Base-by-base conservation (phyloP, 2,797 vertebrate genomes). In the Esox lucius region DNA sequence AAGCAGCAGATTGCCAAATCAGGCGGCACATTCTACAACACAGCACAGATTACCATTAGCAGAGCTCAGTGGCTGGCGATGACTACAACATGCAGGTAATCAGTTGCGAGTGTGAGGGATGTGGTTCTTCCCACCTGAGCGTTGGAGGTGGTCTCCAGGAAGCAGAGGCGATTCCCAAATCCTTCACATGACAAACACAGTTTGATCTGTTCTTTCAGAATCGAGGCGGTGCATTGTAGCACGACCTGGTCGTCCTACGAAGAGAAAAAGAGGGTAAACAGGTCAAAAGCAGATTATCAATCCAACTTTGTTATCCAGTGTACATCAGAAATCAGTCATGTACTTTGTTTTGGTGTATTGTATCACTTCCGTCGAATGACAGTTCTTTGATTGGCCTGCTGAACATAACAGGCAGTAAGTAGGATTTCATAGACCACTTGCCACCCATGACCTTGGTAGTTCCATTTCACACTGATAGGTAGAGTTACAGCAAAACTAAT, bases 1-100 rank as follows among this genome's bases (percentile, higher is more conserved):
- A 96, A 96, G 91, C 95, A 96, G 86, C 96, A 97, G 89, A 98
- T 95, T 0, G 96, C 96, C 74, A 98, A 91, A 75, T 98, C 96
- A 1, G 96, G 96, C 70, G 96, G 96, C 68, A 95, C 94, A 88
- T 96, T 97, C 96, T 97, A 75, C 71, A 78, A 65, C 64, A 68
- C 12, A 78, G 65, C 64, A 68, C 12, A 35, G 8, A 42, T 2
- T 35, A 24, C 16, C 42, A 59, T 5, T 9, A 39, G 31, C 31
- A 22, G 59, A 31, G 35, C 12, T n/a, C 4, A 1, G 26, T 6
- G 8, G 51, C 17, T 17, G 26, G 48, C 9, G 11, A 4, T 15
- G 8, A 19, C 48, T 70, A 13, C 12, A 8, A 31, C 31, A 70
- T 28, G 49, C n/a, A 61, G 1, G 56, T 12, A 61, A 61, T 24